These are phyloP conservation scores for Mormyrops boulengeri DNA, from an alignment of 2,797 vertebrate species.

Conservation along the genomic window DNA sequence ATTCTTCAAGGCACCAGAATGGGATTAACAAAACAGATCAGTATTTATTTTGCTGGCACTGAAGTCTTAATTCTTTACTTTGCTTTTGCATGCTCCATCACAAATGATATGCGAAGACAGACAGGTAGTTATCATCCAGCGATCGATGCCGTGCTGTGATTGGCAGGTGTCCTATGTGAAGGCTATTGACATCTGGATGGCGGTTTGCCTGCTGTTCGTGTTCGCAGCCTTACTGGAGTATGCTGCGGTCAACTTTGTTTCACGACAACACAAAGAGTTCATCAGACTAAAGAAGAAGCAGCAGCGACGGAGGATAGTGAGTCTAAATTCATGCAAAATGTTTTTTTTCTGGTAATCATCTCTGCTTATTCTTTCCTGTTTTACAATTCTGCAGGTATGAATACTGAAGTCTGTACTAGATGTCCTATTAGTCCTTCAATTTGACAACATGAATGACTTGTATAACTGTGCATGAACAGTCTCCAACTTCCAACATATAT, in stretches of 20 bases:
- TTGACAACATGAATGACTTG: background rate
- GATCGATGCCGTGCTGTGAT: background rate
- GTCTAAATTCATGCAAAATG: slow-evolving; percentile 38
- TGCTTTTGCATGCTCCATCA: background rate
- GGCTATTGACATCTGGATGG: background rate
- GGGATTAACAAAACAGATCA: background rate
- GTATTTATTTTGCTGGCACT: background rate
- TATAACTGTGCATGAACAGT: background rate
- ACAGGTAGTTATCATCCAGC: background rate
- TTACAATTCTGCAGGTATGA: background rate
- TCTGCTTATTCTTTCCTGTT: background rate
- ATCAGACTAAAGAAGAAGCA: slow-evolving; percentile 76
- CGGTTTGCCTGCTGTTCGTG: background rate
- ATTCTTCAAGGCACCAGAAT: background rate
- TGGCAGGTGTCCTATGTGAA: slow-evolving; percentile 31
- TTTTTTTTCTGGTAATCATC: slow-evolving; percentile 1
- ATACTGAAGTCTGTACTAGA: background rate
- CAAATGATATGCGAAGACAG: background rate
- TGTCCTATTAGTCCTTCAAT: background rate
- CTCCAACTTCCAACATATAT: background rate
- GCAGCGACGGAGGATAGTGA: slow-evolving; percentile 71
- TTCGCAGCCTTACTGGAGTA: slow-evolving; percentile 71
- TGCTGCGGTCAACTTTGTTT: slow-evolving; percentile 88
- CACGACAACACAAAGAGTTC: slow-evolving; percentile 91
- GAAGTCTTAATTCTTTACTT: background rate